phyloP scores from a whole-genome alignment of 2,888 invertebrate genomes.

The Xylota segnis region DNA sequence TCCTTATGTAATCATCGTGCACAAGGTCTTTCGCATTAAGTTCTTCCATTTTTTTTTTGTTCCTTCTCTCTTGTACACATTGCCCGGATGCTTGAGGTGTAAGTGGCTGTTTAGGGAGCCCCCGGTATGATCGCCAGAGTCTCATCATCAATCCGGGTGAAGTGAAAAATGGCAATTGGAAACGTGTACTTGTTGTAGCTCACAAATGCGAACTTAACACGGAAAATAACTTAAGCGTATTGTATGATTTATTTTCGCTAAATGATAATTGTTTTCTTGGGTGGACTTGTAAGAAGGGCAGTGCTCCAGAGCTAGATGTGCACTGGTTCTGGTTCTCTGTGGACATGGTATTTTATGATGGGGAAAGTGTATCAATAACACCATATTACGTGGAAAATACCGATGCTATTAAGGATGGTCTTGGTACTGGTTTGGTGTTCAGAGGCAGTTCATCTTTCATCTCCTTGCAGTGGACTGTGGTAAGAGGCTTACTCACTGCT shows the following conservation, averaged over 20 bases:
- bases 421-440: conserved; percentile 7
- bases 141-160: conserved; percentile 38
- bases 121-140: conserved; percentile 17
- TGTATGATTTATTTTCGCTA: conserved; percentile 63
- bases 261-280: conserved; percentile 62
- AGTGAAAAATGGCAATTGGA: conserved; percentile 58
- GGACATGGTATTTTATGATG: conserved; percentile 6
- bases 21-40: conserved; percentile 70
- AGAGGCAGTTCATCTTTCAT: no score
- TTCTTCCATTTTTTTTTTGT: conserved; percentile 18
- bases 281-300: conserved; percentile 17
- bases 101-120: conserved; percentile 22
- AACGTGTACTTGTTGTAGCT: conserved; percentile 49
- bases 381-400: conserved; percentile 53
- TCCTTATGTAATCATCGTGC: conserved; percentile 69
- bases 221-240: conserved; percentile 56
- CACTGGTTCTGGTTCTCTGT: neutral
- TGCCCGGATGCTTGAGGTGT: conserved; percentile 58
- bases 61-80: conserved; percentile 36
- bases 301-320: conserved; percentile 1
- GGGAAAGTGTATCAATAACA: conserved; percentile 72
- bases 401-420: conserved; percentile 29
- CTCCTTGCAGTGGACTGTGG: no score
- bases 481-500: no score
- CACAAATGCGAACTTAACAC: conserved; percentile 55